Conservation (phyloP, 53 echinoderm and acorn worm species). For the Antedon mediterranea region DNA sequence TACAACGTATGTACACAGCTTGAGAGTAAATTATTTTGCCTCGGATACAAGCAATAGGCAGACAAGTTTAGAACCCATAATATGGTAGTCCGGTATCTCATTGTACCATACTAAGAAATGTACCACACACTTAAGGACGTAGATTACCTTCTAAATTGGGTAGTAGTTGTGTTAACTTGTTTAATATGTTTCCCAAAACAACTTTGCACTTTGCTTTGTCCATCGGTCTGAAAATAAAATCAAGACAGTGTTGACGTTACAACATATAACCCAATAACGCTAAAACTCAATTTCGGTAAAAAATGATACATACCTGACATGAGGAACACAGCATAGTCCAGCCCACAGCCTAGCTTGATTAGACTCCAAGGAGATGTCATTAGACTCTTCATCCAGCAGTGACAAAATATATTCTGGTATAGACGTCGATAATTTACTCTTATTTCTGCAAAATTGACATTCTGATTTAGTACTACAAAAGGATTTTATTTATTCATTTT, state of each 20-base stretch:
- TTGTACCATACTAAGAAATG: too few species aligned
- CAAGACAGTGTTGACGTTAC: neutral
- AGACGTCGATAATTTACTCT: slow-evolving; percentile 1
- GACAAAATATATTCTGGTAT: slow-evolving; percentile 37
- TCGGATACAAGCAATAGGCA: too few species aligned
- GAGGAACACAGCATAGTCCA: slow-evolving; percentile 43
- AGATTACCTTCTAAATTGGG: neutral
- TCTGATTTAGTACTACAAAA: too few species aligned
- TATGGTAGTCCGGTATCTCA: too few species aligned
- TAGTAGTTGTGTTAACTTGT: neutral
- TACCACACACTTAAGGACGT: too few species aligned
- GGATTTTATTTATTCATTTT: too few species aligned
- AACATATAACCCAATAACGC: too few species aligned
- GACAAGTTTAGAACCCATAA: too few species aligned
- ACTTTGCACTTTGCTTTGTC: neutral
- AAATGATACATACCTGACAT: slow-evolving; percentile 28
- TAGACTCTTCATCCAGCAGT: slow-evolving; percentile 8
- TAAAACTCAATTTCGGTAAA: too few species aligned
- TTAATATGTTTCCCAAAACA: neutral
- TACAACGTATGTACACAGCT: too few species aligned
- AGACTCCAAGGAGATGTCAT: slow-evolving; percentile 5
- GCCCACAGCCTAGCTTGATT: slow-evolving; percentile 37
- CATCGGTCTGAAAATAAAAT: neutral
- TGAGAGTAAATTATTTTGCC: too few species aligned
- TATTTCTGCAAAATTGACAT: slow-evolving; percentile 11